These are phyloP conservation scores for Pangasianodon hypophthalmus DNA, from an alignment of 2,113 vertebrate species.

Conservation along the genomic window DNA sequence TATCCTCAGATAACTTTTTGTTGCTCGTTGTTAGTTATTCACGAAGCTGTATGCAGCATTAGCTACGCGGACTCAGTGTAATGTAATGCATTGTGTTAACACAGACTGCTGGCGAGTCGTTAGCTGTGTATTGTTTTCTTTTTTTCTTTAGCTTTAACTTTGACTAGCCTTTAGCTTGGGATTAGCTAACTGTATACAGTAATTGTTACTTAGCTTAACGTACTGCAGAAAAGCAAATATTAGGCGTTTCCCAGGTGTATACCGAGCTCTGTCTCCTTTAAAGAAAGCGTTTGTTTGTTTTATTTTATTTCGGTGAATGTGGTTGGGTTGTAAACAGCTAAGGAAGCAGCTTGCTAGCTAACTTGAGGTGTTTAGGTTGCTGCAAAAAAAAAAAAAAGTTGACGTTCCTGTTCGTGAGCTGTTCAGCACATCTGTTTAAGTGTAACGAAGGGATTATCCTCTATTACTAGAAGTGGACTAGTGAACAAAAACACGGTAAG, in stretches of 20 bases:
- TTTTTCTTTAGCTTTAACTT: conserved; percentile 6
- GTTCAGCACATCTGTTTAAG: neutral
- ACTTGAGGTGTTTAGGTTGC: conserved; percentile 51
- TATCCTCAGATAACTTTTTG: neutral
- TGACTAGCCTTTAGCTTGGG: conserved; percentile 39
- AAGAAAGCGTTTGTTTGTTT: neutral
- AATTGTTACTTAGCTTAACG: neutral
- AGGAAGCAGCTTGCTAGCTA: conserved; percentile 50
- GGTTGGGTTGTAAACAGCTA: neutral
- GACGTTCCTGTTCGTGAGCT: neutral
- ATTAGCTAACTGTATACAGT: neutral
- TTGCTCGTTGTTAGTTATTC: neutral
- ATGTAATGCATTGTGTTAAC: neutral
- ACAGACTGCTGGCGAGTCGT: neutral
- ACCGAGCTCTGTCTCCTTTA: too few species aligned
- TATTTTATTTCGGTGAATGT: neutral
- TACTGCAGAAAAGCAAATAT: neutral
- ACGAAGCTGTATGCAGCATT: neutral
- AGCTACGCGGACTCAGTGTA: neutral
- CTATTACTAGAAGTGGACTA: neutral
- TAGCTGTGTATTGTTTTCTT: neutral
- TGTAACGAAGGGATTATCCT: neutral
- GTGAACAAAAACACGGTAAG: conserved; percentile 13
- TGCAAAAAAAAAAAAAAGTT: conserved; percentile 9
- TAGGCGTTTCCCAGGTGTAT: neutral